Evolutionary conservation across 2,113 vertebrate species (phyloP).

Genomic region (Cephalopholis sonnerati): DNA sequence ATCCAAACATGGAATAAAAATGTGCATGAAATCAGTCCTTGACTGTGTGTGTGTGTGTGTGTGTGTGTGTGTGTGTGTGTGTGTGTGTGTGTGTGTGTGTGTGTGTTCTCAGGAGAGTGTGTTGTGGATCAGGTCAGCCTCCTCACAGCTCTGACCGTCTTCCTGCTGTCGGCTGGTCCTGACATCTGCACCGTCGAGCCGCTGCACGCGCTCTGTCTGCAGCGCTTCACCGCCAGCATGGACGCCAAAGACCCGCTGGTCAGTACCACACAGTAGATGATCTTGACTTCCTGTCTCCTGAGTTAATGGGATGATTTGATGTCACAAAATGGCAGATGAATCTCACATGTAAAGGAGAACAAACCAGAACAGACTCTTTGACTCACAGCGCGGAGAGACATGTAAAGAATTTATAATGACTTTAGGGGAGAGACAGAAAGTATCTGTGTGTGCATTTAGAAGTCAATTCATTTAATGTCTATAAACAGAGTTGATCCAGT

Average conservation of each 20-base stretch:
- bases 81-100: not conserved
- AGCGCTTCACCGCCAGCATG: conserved; percentile 87
- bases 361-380: no score
- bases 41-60: not conserved
- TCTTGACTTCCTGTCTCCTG: no score
- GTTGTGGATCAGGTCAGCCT: conserved; percentile 86
- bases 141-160: conserved; percentile 90
- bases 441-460: no score
- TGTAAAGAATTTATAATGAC: no score
- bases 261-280: conserved; percentile 42
- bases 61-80: not conserved
- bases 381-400: no score
- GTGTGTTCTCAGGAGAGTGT: conserved; percentile 33
- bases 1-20: no score
- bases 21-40: not conserved
- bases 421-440: no score
- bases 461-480: no score
- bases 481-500: no score
- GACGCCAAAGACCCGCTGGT: conserved; percentile 90
- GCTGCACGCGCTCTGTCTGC: conserved; percentile 87
- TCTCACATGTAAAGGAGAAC: no score
- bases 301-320: no score
- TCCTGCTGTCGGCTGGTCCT: conserved; percentile 88
- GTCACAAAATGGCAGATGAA: no score
- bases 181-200: conserved; percentile 87